Conservation (phyloP, 2,113 vertebrate species). For the Murina feae region DNA sequence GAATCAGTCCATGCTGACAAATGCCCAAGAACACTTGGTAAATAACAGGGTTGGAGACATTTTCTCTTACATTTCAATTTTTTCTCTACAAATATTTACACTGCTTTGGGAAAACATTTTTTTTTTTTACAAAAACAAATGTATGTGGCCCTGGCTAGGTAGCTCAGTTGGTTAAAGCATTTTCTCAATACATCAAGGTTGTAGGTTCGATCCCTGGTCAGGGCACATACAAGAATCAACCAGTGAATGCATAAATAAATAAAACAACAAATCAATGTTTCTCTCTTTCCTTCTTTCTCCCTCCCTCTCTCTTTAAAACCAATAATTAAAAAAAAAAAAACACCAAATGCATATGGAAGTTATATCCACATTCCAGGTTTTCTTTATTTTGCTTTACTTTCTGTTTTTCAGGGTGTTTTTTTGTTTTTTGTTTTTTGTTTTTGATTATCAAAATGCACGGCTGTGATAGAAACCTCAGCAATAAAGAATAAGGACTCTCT, state of each 20-base stretch:
- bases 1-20: too few relatives aligned
- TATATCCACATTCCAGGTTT: background rate
- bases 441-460: background rate
- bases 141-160: background rate
- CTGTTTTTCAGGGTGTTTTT: background rate
- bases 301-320: background rate
- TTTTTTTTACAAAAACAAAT: background rate
- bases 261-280: background rate
- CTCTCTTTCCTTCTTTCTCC: background rate
- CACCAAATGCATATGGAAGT: background rate
- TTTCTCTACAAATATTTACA: background rate
- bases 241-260: background rate
- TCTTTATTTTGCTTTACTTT: background rate
- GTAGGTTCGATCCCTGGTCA: background rate
- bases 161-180: background rate
- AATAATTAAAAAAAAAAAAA: background rate
- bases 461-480: background rate
- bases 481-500: background rate
- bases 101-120: background rate
- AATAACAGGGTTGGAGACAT: background rate
- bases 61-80: background rate
- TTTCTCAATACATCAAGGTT: background rate
- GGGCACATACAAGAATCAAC: background rate
- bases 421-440: background rate
- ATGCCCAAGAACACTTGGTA: accelerated